Evolutionary conservation across 2,113 vertebrate genomes (phyloP).

Genomic region (Eulacestoma nigropectus): DNA sequence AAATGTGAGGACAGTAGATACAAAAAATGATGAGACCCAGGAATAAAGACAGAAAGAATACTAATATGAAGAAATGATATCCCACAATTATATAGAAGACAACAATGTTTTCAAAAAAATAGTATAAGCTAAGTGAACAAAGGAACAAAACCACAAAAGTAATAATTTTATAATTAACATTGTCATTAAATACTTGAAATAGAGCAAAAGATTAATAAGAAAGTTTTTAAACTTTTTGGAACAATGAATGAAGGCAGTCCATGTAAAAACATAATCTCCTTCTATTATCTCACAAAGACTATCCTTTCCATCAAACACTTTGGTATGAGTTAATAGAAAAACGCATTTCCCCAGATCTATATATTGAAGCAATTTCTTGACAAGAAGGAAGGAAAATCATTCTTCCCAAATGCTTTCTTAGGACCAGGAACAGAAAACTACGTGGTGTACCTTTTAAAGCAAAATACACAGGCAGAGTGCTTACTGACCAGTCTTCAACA

Average conservation of each 20-base stretch:
- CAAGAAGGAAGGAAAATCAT: not conserved
- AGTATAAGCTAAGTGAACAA: not conserved
- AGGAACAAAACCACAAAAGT: not conserved
- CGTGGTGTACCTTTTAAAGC: accelerated
- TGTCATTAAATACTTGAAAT: not conserved
- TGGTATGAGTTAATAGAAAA: not conserved
- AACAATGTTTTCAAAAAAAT: not conserved
- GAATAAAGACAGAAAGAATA: not conserved
- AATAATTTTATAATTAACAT: not conserved
- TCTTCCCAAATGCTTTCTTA: not conserved
- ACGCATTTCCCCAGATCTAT: not conserved
- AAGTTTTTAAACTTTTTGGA: not conserved
- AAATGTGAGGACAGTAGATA: not conserved
- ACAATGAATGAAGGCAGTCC: not conserved
- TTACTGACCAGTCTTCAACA: not conserved
- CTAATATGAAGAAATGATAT: not conserved
- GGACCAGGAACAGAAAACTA: not conserved
- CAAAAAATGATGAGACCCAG: not conserved
- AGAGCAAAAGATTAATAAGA: not conserved
- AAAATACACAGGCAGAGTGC: not conserved
- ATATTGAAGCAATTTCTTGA: not conserved
- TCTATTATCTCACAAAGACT: not conserved
- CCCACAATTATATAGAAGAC: not conserved
- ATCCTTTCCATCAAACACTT: not conserved
- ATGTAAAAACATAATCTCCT: not conserved